A percentile compares a stretch with the other conserved stretches of the same genome.
Evolutionary conservation across 2,888 invertebrate species (phyloP).

Genomic region (Netelia virgata): DNA sequence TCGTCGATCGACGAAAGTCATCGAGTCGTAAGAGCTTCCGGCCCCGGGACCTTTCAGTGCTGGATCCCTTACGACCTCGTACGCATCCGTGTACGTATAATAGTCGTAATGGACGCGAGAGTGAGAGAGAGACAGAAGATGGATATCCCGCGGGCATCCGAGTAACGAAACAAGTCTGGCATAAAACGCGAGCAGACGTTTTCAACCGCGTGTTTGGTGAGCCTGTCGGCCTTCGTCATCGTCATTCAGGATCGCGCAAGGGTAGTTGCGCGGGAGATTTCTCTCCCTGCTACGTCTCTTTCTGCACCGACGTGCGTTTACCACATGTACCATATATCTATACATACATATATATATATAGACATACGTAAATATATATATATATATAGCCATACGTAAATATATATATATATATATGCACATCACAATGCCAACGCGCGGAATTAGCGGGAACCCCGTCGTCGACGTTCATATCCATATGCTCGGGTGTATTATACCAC

Average conservation of each 20-base stretch:
- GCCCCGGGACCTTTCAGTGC: constrained; percentile 68
- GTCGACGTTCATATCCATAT: constrained; percentile 54
- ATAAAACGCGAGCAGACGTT: constrained; percentile 83
- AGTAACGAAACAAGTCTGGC: constrained; percentile 77
- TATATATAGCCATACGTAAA: constrained; percentile 60
- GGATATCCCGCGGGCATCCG: constrained; percentile 60
- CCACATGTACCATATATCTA: constrained; percentile 68
- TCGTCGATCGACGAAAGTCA: constrained; percentile 13
- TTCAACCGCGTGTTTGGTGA: constrained; percentile 82
- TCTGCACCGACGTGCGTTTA: constrained; percentile 72
- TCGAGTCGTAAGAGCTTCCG: constrained; percentile 70
- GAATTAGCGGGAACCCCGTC: constrained; percentile 52
- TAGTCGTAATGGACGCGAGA: constrained; percentile 39
- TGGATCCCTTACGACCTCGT: constrained; percentile 43
- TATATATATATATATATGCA: constrained; percentile 14
- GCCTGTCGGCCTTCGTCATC: constrained; percentile 84
- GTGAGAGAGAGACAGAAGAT: constrained; percentile 23
- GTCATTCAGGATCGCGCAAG: constrained; percentile 79
- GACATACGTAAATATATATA: background rate
- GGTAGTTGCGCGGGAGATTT: constrained; percentile 51
- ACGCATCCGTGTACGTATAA: constrained; percentile 33
- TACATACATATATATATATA: constrained; percentile 20
- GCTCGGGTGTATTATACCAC: constrained; percentile 8
- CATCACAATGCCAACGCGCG: constrained; percentile 37
- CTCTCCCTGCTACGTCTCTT: constrained; percentile 63